Base-by-base conservation (phyloP, 2,888 invertebrate species). In the Punctoribates punctum region DNA sequence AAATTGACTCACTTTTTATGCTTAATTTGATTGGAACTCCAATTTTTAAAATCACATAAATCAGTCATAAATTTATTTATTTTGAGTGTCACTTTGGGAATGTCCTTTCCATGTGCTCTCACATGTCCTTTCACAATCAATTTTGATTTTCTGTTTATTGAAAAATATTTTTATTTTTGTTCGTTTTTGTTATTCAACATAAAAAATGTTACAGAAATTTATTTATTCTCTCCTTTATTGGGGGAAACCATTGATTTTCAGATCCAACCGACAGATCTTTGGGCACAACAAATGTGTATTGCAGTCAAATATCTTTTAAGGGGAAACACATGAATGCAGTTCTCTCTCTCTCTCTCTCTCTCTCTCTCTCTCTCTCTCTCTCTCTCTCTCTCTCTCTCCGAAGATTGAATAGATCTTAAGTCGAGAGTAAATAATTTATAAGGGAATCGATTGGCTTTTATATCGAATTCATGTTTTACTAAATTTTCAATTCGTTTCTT, bases 271-370 rank as follows among this genome's bases (percentile, higher is more conserved):
- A 34, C 3, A 34, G 34, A 34, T 34, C 34, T 34, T 3, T 34
- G 34, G 8, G 34, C 34, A 34, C 34, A 34, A 34, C 34, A 34
- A 34, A 57, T 34, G n/a, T 65, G 62, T 65, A n/a, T 3, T 65
- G 62, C 62, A 65, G 62, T 65, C 29, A 65, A 65, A 25, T 29
- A 65, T 65, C 34, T 23, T 65, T 65, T 65, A 34, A 34, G 62
- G 29, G 23, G 11, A 65, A 17, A 65, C 5, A 60, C 25, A 9
- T 27, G 6, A n/a, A 54, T n/a, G 11, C 46, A 13, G 2, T 17
- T 48, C 46, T 48, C 46, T 48, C 46, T 48, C 46, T 48, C 46
- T 48, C 46, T 48, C 46, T 48, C 46, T 48, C 46, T 48, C 46
- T 48, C 46, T 48, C 46, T 48, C 46, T 54, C 20, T 20, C n/a